Conservation (phyloP, 2,888 invertebrate genomes). For the Hydraecia micacea region DNA sequence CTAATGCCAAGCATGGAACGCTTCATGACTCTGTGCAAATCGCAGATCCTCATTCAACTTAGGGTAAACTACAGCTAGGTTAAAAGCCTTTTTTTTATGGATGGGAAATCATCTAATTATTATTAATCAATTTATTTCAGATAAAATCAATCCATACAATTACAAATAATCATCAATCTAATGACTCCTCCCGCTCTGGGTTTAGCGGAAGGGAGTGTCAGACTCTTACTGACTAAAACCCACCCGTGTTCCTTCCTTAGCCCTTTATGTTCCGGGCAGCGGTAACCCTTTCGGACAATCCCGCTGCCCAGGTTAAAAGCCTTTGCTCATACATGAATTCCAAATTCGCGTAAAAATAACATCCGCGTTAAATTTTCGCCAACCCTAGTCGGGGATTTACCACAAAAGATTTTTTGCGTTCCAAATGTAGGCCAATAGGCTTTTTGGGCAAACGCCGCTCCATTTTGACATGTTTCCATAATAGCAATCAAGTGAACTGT, state of each 20-base stretch:
- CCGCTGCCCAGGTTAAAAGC: neutral
- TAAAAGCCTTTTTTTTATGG: neutral
- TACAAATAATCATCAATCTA: too few relatives aligned
- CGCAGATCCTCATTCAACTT: neutral
- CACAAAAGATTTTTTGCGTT: conserved; percentile 45
- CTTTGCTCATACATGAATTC: neutral
- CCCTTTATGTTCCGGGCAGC: too few relatives aligned
- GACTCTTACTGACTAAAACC: too few relatives aligned
- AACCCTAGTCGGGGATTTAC: conserved; percentile 42
- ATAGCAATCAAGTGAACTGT: conserved; percentile 48
- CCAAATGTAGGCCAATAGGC: conserved; percentile 41
- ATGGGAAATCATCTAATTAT: too few relatives aligned
- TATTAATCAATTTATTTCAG: too few relatives aligned
- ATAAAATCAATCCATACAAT: too few relatives aligned
- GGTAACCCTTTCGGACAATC: too few relatives aligned
- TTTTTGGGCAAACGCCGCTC: conserved; percentile 34
- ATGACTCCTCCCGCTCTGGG: too few relatives aligned
- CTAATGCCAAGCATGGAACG: neutral
- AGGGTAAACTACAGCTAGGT: neutral
- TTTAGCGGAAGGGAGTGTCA: too few relatives aligned
- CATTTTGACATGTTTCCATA: conserved; percentile 37
- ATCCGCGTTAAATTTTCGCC: conserved; percentile 6
- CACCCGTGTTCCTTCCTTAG: too few relatives aligned
- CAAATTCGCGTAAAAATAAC: neutral
- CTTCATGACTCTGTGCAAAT: neutral